Base-by-base conservation (phyloP, 2,888 invertebrate species). In the Calameuta filiformis region DNA sequence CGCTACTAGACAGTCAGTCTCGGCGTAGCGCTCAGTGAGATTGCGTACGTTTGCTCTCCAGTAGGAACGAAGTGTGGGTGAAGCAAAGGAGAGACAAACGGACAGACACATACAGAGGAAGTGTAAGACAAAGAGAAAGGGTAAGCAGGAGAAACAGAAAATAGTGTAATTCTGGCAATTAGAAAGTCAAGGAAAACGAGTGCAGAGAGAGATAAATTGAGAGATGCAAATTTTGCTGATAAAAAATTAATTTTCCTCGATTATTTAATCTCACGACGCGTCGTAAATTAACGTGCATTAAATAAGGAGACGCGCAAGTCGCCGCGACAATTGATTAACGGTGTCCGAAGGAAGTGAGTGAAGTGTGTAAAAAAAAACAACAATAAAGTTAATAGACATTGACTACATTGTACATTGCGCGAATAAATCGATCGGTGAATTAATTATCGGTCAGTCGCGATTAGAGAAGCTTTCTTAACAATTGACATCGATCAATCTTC, bases 1-100 rank as follows among this genome's bases (percentile, higher is more conserved):
- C 78, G 83, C 82, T 84, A 83, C 86, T 85, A 91, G 91, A 90
- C 91, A 90, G 78, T 89, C 89, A 91, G 91, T 91, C 91, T 91
- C 90, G 90, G 86, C 88, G 87, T 84, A 87, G 85, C 88, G 86
- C 84, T 88, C 76, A 30, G 37, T 75, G 79, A 73, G 76, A 73
- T 73, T 79, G 74, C 76, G 34, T 37, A 34, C 37, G 74, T 74
- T 34, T 34, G 74, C 35, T 34, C 74, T 74, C 37, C 34, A 35
- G 74, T 35, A 23, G 35, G 23, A 37, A 35, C 74, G 74, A 74
- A 35, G 71, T 37, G 74, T 23, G 74, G 37, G 37, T 37, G 35
- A 74, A 34, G 74, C 12, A n/a, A 34, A 34, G 37, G 74, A 71
- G 71, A 68, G 30, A 76, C 1, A 69, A 35, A 76, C 68, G 74